A percentile compares a stretch with the other conserved stretches of the same genome.
Conservation (phyloP, 2,113 vertebrate species). For the Chascanopsetta lugubris region DNA sequence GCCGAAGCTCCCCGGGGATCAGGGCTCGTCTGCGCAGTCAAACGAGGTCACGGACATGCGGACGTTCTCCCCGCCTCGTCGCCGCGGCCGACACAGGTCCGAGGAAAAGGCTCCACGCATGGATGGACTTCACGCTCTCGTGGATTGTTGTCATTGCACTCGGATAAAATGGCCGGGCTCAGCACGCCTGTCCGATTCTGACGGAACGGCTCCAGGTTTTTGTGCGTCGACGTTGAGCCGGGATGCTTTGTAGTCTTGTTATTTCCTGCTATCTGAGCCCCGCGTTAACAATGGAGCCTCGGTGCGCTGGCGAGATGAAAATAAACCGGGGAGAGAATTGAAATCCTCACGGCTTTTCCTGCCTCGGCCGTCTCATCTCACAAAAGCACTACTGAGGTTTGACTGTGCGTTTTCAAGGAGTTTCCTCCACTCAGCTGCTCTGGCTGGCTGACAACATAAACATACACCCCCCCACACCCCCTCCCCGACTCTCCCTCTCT, state of each 20-base stretch:
- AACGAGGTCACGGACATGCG: conserved; percentile 50
- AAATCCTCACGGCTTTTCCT: conserved; percentile 50
- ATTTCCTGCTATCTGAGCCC: conserved; percentile 30
- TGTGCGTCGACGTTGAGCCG: too few species aligned
- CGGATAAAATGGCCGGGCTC: too few species aligned
- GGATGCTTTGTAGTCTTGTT: conserved; percentile 2
- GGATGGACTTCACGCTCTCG: too few species aligned
- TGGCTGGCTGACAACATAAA: conserved; percentile 65
- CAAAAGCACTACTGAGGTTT: conserved; percentile 50
- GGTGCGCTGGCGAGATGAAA: conserved; percentile 30
- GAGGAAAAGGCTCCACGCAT: accelerated
- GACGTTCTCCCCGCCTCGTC: conserved; percentile 27
- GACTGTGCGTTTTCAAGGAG: conserved; percentile 65
- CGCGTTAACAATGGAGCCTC: conserved; percentile 44
- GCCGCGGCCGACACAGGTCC: conserved; percentile 7
- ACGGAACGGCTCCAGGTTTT: neutral
- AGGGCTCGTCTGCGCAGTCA: conserved; percentile 31
- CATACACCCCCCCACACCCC: conserved; percentile 43
- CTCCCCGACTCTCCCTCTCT: neutral
- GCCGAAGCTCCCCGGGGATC: conserved; percentile 26
- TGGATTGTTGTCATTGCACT: neutral
- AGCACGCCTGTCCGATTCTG: too few species aligned
- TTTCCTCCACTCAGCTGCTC: conserved; percentile 69
- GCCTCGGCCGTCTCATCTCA: conserved; percentile 41
- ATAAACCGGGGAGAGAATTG: conserved; percentile 58